Evolutionary conservation across 2,797 vertebrate genomes (phyloP).

Genomic region (Natrix natrix): DNA sequence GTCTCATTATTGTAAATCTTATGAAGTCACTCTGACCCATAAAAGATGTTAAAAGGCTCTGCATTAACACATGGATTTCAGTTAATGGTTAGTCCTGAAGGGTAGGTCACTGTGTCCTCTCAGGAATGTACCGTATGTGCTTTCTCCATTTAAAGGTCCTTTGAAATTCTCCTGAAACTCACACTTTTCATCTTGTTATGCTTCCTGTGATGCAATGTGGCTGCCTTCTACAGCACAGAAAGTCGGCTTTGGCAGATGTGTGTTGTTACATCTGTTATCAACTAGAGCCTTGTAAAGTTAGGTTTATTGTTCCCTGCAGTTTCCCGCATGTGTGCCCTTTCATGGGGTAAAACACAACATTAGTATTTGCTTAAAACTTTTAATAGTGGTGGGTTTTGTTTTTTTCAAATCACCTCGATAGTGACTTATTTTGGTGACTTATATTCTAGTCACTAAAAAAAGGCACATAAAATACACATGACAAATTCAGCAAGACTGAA

Average conservation of each 20-base stretch:
- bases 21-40: not conserved
- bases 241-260: conserved; percentile 14
- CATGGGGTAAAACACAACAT: not conserved
- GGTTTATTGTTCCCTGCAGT: not conserved
- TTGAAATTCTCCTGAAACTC: conserved; percentile 27
- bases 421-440: not conserved
- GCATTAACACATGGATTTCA: not conserved
- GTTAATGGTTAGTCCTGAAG: not conserved
- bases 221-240: conserved; percentile 34
- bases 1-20: not conserved
- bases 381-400: not conserved
- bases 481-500: not conserved
- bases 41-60: not conserved
- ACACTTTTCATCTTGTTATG: conserved; percentile 20
- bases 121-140: not conserved
- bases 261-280: conserved; percentile 6
- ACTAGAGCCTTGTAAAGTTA: conserved; percentile 6
- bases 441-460: conserved; percentile 2
- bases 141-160: not conserved
- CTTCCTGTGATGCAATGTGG: conserved; percentile 29
- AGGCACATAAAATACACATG: not conserved
- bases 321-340: conserved; percentile 12
- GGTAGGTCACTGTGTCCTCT: not conserved
- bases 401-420: not conserved
- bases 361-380: conserved; percentile 8